These are phyloP conservation scores for Lysiphlebus fabarum DNA, from an alignment of 1,140 invertebrate species.

Conservation along the genomic window DNA sequence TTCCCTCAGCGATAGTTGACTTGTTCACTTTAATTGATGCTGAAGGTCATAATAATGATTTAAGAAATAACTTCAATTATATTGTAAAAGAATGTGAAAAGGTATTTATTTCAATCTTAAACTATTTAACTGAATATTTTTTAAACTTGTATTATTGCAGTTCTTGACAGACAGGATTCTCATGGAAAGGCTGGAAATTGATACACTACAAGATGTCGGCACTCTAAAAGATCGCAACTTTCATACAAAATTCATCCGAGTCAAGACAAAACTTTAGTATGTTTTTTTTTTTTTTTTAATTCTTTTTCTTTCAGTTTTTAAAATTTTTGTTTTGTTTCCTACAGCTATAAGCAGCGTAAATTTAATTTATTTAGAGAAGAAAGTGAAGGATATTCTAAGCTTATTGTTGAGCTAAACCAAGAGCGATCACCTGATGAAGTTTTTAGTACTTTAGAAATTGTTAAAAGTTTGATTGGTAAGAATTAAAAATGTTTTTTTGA, in stretches of 20 bases:
- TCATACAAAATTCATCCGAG: conserved; percentile 95
- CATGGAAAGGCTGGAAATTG: conserved; percentile 90
- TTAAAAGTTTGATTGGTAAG: conserved; percentile 89
- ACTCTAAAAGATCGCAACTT: conserved; percentile 89
- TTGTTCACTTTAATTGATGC: conserved; percentile 76
- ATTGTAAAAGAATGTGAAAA: conserved; percentile 76
- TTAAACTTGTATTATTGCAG: conserved; percentile 46
- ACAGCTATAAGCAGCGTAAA: conserved; percentile 97
- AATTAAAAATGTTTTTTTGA: conserved; percentile 21
- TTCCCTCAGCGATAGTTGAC: conserved; percentile 75
- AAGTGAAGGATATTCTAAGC: conserved; percentile 97
- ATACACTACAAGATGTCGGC: conserved; percentile 88
- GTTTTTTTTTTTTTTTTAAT: conserved; percentile 51
- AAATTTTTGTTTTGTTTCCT: conserved; percentile 39
- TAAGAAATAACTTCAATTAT: conserved; percentile 71
- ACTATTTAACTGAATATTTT: too few species aligned
- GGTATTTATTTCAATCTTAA: conserved; percentile 44
- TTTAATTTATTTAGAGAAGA: conserved; percentile 99
- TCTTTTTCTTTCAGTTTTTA: conserved; percentile 16
- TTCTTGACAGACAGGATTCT: conserved; percentile 80
- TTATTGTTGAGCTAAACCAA: conserved; percentile 94
- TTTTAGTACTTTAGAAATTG: conserved; percentile 71
- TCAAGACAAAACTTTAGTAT: conserved; percentile 97
- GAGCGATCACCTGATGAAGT: conserved; percentile 67
- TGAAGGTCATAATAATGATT: conserved; percentile 64